A percentile compares a stretch with the other conserved stretches of the same genome.
Conservation (phyloP, 2,797 vertebrate species). For the Bradypus variegatus region DNA sequence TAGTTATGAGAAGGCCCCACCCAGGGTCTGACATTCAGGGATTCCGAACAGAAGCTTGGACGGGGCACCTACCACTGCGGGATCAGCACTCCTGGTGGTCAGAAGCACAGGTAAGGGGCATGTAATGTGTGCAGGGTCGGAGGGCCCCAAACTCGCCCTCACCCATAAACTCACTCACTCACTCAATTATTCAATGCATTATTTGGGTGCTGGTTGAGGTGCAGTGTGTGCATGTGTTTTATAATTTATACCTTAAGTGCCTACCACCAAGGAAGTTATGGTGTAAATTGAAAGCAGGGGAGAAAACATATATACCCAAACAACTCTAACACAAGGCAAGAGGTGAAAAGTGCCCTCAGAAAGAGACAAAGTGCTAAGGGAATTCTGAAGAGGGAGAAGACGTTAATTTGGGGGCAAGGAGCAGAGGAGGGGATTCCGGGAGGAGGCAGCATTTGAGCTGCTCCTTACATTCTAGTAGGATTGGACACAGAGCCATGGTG, state of each 20-base stretch:
- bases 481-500: fast-evolving
- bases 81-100: background rate
- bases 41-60: background rate
- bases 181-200: background rate
- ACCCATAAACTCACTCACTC: background rate
- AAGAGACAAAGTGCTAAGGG: background rate
- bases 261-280: background rate
- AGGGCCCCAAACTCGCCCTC: background rate
- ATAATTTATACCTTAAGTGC: background rate
- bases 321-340: background rate
- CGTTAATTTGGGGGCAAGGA: no score
- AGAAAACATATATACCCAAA: background rate
- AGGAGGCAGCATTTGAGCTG: background rate
- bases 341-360: background rate
- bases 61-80: background rate
- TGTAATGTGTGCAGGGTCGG: background rate
- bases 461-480: background rate
- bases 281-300: background rate
- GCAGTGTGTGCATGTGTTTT: background rate
- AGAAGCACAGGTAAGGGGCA: background rate
- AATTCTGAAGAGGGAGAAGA: background rate
- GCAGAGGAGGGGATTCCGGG: background rate
- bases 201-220: no score
- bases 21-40: background rate
- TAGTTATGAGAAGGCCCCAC: background rate